Percentiles rank a stretch among this genome's conserved stretches.
Evolutionary conservation across 2,888 invertebrate species (phyloP).

Genomic region (Caenorhabditis angaria): DNA sequence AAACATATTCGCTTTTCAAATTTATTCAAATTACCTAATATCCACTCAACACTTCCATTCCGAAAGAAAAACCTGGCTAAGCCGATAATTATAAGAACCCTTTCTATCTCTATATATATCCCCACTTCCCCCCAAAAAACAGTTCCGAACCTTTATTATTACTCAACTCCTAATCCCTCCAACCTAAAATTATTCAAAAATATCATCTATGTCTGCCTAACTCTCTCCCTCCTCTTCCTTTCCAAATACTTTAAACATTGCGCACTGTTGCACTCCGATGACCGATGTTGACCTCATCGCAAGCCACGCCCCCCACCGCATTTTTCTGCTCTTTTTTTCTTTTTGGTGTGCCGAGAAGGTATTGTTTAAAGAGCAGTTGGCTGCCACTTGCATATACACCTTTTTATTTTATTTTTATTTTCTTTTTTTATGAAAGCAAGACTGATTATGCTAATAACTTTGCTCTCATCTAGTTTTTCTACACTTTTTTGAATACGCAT

Average conservation of each 20-base stretch:
- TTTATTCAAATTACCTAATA: too few species aligned
- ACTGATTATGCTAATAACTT: too few species aligned
- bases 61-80: too few species aligned
- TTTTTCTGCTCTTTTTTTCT: neutral
- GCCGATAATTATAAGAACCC: too few species aligned
- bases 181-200: neutral
- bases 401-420: neutral
- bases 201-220: too few species aligned
- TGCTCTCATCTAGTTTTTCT: too few species aligned
- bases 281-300: neutral
- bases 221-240: neutral
- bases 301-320: neutral
- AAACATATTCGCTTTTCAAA: too few species aligned
- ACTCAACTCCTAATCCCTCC: neutral
- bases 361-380: constrained; percentile 1
- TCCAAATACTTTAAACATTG: neutral
- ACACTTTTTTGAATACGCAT: too few species aligned
- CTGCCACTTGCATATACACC: neutral
- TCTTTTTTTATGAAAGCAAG: too few species aligned
- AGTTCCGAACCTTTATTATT: neutral
- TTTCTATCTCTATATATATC: too few species aligned
- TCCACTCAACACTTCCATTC: too few species aligned
- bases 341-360: neutral
- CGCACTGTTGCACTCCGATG: constrained; percentile 1
- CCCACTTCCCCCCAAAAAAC: too few species aligned